These are phyloP conservation scores for Neoseiulus cucumeris DNA, from an alignment of 1,140 invertebrate species.

Conservation along the genomic window DNA sequence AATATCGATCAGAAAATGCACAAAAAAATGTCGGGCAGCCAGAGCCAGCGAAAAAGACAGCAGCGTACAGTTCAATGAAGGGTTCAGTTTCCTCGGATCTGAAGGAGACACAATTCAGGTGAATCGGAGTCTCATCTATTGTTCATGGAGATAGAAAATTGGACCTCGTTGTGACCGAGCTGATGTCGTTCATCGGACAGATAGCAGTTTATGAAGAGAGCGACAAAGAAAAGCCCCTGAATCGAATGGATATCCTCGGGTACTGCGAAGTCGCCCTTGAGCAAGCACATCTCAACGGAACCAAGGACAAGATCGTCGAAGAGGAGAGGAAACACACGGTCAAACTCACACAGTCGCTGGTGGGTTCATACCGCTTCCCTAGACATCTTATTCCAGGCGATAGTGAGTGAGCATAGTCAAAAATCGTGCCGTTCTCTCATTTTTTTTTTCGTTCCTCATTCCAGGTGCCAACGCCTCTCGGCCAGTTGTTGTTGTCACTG, in stretches of 20 bases:
- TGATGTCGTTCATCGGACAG: background rate
- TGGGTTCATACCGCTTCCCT: too few relatives aligned
- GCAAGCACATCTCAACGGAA: too few relatives aligned
- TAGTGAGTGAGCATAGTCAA: too few relatives aligned
- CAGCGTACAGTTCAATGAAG: background rate
- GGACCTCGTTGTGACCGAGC: too few relatives aligned
- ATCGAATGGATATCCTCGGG: background rate
- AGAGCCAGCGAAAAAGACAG: background rate
- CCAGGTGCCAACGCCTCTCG: background rate
- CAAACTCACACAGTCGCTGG: too few relatives aligned
- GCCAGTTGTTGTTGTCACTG: background rate
- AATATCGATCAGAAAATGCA: background rate
- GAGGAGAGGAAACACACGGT: too few relatives aligned
- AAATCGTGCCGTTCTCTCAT: too few relatives aligned
- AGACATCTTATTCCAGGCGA: too few relatives aligned
- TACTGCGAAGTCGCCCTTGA: background rate
- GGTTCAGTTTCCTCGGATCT: background rate
- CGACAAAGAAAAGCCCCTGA: background rate
- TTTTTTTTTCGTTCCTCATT: too few relatives aligned
- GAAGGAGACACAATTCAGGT: background rate
- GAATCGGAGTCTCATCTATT: background rate
- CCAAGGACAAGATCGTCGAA: too few relatives aligned
- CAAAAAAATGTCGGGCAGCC: background rate
- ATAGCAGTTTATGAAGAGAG: conserved; percentile 3
- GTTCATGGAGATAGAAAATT: background rate